Evolutionary conservation across 2,888 invertebrate species (phyloP).

Genomic region (Eupithecia subfuscata): DNA sequence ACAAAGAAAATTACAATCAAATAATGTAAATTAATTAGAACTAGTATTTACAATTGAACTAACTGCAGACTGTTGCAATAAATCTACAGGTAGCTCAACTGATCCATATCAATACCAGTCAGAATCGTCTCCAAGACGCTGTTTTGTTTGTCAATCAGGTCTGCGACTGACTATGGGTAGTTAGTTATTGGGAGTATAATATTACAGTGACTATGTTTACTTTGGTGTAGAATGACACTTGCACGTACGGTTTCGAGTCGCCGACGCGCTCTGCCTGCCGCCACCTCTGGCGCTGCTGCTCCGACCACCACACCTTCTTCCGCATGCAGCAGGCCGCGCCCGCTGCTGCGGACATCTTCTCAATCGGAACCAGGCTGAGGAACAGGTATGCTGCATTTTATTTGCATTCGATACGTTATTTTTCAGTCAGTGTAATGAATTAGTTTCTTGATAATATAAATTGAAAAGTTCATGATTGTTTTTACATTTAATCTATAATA

Average conservation of each 20-base stretch:
- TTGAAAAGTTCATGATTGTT: background rate
- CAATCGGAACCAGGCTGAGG: slow-evolving; percentile 90
- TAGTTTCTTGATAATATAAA: background rate
- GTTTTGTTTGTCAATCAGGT: too few species aligned
- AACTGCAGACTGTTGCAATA: too few species aligned
- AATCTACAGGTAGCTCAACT: too few species aligned
- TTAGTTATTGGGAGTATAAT: too few species aligned
- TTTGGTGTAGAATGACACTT: slow-evolving; percentile 91
- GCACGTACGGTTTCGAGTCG: slow-evolving; percentile 98
- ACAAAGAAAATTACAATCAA: too few species aligned
- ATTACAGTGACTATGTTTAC: background rate
- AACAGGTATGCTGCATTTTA: slow-evolving; percentile 83
- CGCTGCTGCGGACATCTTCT: slow-evolving; percentile 89
- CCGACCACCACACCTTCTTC: slow-evolving; percentile 98
- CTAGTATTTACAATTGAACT: too few species aligned
- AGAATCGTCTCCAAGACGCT: too few species aligned
- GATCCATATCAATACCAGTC: too few species aligned
- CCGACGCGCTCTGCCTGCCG: slow-evolving; percentile 96
- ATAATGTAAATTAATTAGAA: too few species aligned
- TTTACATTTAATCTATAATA: too few species aligned
- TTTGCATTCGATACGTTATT: background rate
- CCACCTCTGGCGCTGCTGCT: slow-evolving; percentile 97
- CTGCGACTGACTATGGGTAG: too few species aligned
- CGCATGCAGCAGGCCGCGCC: slow-evolving; percentile 92
- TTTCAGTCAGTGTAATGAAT: background rate